Percentiles rank a stretch among this genome's conserved stretches.
These are phyloP conservation scores for Rutpela maculata DNA, from an alignment of 2,888 invertebrate species.

Conservation along the genomic window DNA sequence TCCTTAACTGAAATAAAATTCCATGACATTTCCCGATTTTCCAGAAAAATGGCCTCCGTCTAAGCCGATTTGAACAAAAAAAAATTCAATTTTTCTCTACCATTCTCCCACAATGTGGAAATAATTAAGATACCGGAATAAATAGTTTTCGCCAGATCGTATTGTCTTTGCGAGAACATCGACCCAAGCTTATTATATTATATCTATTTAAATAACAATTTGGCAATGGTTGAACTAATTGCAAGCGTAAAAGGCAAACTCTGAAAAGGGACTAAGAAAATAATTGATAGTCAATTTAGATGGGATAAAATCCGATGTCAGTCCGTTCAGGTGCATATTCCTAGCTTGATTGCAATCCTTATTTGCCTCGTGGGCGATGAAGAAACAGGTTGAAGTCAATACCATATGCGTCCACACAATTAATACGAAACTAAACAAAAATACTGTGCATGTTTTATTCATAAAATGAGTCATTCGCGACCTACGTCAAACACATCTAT, in stretches of 20 bases:
- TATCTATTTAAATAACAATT: conserved; percentile 24
- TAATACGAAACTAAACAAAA: conserved; percentile 51
- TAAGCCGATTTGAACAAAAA: too few relatives aligned
- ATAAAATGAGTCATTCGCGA: conserved; percentile 50
- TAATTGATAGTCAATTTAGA: conserved; percentile 32
- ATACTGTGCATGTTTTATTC: conserved; percentile 48
- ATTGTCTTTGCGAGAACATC: not conserved
- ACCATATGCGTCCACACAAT: conserved; percentile 50
- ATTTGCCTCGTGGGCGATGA: conserved; percentile 47
- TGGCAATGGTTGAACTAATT: conserved; percentile 36
- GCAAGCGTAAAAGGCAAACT: conserved; percentile 25
- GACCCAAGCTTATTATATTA: conserved; percentile 18
- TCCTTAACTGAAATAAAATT: too few relatives aligned
- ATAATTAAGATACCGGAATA: not conserved
- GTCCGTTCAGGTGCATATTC: conserved; percentile 40
- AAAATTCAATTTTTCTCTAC: too few relatives aligned
- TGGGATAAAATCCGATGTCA: conserved; percentile 22
- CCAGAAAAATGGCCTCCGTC: too few relatives aligned
- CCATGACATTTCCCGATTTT: too few relatives aligned
- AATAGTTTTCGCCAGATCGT: not conserved
- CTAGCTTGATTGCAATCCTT: conserved; percentile 37
- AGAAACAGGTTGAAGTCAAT: conserved; percentile 52
- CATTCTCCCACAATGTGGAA: too few relatives aligned
- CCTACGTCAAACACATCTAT: conserved; percentile 49
- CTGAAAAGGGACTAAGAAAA: conserved; percentile 35